Evolutionary conservation across 2,797 vertebrate species (phyloP).

Genomic region (Phoebastria nigripes): DNA sequence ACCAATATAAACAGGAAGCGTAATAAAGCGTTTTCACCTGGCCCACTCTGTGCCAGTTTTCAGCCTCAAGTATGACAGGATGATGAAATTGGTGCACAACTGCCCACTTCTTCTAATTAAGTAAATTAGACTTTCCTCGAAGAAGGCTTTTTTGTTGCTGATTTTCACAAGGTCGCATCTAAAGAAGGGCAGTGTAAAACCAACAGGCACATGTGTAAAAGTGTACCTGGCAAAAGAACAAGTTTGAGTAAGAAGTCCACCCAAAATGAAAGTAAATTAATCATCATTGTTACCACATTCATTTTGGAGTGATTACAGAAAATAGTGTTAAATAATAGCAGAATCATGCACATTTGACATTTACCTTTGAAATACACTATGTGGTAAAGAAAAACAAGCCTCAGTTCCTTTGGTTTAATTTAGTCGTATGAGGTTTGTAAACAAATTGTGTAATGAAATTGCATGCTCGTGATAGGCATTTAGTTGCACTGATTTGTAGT

Average conservation of each 20-base stretch:
- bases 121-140: background rate
- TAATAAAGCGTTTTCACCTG: slow-evolving; percentile 15
- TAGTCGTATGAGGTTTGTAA: background rate
- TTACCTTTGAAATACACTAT: background rate
- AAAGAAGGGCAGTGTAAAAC: background rate
- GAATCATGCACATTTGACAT: background rate
- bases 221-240: background rate
- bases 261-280: background rate
- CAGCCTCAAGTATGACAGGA: background rate
- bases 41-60: background rate
- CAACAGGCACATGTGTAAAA: background rate
- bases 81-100: background rate
- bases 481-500: background rate
- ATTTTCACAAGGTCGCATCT: background rate
- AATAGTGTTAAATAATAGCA: background rate
- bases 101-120: slow-evolving; percentile 21
- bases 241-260: background rate
- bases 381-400: background rate
- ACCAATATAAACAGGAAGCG: background rate
- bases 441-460: background rate
- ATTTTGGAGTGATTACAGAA: background rate
- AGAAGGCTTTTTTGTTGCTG: slow-evolving; percentile 5
- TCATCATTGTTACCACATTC: background rate
- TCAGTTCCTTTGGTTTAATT: background rate
- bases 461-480: background rate